Base-by-base conservation (phyloP, 1,140 invertebrate species). In the Uloborus diversus region DNA sequence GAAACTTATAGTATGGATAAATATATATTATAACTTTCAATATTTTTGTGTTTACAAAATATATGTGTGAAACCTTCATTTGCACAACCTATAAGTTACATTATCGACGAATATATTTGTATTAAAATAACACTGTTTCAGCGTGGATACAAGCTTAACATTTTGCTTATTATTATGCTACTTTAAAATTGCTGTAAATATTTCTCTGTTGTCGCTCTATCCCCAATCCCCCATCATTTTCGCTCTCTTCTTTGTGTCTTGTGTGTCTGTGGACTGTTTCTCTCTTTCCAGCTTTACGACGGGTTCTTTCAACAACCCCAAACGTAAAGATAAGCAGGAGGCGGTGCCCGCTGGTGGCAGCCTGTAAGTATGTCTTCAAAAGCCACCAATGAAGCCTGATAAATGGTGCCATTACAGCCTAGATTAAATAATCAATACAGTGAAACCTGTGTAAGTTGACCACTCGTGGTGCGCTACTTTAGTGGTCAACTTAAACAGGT, bases 251-350 rank as follows among this genome's bases (percentile, higher is more conserved):
- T 56, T 30, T 49, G 62, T 71, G 27, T 64, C 23, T 76, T 49
- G 23, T 61, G 17, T 62, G 47, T 32, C 57, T 76, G 30, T 65
- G 37, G 23, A 56, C 33, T 62, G 57, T 62, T 62, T 75, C 70
- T 75, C 25, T 80, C 57, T 61, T 56, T 66, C 28, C 62, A 81
- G 81, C 59, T 80, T 78, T 57, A 59, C 81, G 9, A 82, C 80
- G 42, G 83, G 83, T 73, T 83, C 83, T 53, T 83, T 83, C 76
- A 83, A 73, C 42, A 73, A 81, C 51, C 73, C 68, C 3, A 79
- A 79, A 71, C 80, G 83, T 66, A 82, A 81, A 82, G 82, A 83
- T 79, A 82, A 78, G 68, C 70, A 83, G 53, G 83, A 83, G 53
- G 42, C 82, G 28, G 61, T 76, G 14, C 71, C 75, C 5, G 51